These are phyloP conservation scores for Synchiropus splendidus DNA, from an alignment of 2,113 vertebrate genomes.

Conservation along the genomic window DNA sequence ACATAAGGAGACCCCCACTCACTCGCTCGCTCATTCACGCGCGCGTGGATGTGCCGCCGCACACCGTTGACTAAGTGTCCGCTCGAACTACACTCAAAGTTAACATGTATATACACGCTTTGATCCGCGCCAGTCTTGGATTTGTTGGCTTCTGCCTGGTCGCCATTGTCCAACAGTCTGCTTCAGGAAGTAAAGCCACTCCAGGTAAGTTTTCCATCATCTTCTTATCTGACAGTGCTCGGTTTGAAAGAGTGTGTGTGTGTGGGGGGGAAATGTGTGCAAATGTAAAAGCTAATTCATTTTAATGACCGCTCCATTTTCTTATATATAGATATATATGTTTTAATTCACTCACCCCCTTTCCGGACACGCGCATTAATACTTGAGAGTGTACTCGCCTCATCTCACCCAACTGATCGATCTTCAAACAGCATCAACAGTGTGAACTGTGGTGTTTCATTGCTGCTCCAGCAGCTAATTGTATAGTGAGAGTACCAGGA, in stretches of 20 bases:
- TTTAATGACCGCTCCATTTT: no score
- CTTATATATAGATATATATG: no score
- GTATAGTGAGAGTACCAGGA: constrained; percentile 35
- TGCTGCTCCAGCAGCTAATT: constrained; percentile 40
- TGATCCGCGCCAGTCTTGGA: constrained; percentile 76
- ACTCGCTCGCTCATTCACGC: not conserved
- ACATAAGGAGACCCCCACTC: not conserved
- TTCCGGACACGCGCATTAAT: no score
- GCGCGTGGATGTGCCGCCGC: constrained; percentile 25
- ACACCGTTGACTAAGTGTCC: constrained; percentile 34
- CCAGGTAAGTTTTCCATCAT: constrained; percentile 79
- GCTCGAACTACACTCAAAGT: constrained; percentile 42
- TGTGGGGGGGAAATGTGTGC: no score
- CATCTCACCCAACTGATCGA: no score
- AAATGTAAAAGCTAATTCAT: no score
- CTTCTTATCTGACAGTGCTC: not conserved
- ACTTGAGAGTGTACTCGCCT: no score
- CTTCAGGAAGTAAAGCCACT: constrained; percentile 74
- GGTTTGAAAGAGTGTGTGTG: not conserved
- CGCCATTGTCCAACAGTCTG: constrained; percentile 78
- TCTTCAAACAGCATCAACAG: constrained; percentile 29
- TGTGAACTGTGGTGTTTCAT: constrained; percentile 41
- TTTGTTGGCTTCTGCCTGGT: constrained; percentile 78
- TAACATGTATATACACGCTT: constrained; percentile 64
- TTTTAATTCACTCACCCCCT: no score